A percentile compares a stretch with the other conserved stretches of the same genome.
Conservation (phyloP, 2,797 vertebrate species). For the Etheostoma perlongum region DNA sequence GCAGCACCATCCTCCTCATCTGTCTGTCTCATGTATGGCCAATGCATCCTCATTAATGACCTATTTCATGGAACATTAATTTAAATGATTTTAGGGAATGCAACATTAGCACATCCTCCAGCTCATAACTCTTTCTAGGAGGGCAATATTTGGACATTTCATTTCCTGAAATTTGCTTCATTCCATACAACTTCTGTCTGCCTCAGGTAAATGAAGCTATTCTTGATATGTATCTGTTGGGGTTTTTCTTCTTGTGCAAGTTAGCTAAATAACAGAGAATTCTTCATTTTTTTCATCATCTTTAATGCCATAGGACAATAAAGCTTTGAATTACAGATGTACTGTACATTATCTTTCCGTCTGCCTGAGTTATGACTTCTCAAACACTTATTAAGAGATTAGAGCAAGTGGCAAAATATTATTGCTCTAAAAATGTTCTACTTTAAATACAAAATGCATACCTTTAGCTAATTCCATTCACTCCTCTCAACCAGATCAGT, state of each 20-base stretch:
- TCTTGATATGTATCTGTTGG: background rate
- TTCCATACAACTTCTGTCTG: constrained; percentile 21
- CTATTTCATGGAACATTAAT: constrained; percentile 85
- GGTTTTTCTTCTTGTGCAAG: background rate
- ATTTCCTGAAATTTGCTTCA: constrained; percentile 44
- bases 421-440: background rate
- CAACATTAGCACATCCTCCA: constrained; percentile 77
- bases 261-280: background rate
- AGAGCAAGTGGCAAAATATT: background rate
- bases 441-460: background rate
- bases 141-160: constrained; percentile 68
- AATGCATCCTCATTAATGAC: constrained; percentile 82
- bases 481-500: background rate
- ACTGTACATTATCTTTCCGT: background rate
- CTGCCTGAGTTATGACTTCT: background rate
- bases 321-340: background rate
- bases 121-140: constrained; percentile 76
- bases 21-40: constrained; percentile 74
- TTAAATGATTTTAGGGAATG: constrained; percentile 81
- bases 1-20: constrained; percentile 65
- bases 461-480: background rate
- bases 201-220: background rate
- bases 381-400: background rate
- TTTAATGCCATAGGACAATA: background rate
- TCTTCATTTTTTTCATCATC: background rate